A percentile compares a stretch with the other conserved stretches of the same genome.
Conservation (phyloP, 2,888 invertebrate species). For the Matsumyia berberina region DNA sequence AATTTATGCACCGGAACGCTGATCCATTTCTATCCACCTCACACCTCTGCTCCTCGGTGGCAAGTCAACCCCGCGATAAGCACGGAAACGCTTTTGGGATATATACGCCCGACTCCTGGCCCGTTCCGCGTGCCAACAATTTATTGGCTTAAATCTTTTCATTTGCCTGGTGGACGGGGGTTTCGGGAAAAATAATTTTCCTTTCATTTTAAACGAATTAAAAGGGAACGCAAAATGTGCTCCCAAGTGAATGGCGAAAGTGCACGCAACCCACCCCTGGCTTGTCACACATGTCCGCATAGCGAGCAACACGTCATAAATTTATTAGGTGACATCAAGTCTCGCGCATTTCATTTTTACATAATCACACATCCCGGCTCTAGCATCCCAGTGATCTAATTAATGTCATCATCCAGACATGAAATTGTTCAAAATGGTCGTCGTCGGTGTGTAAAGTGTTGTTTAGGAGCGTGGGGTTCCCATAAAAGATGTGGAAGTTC, state of each 20-base stretch:
- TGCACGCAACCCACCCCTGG: not conserved
- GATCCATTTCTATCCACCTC: conserved; percentile 54
- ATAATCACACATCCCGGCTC: conserved; percentile 40
- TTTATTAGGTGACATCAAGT: conserved; percentile 62
- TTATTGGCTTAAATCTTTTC: conserved; percentile 71
- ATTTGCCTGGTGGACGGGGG: conserved; percentile 16
- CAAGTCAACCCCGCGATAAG: conserved; percentile 40
- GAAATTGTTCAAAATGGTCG: conserved; percentile 33
- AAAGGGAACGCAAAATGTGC: conserved; percentile 42
- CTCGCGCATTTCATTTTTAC: conserved; percentile 59
- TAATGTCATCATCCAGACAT: conserved; percentile 60
- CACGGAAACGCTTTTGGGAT: conserved; percentile 35
- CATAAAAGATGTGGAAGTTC: not conserved
- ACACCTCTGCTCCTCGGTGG: conserved; percentile 12
- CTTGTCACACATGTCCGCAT: conserved; percentile 39
- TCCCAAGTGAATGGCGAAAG: not conserved
- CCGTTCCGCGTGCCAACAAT: conserved; percentile 45
- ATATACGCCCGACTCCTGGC: conserved; percentile 19
- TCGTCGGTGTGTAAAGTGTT: not conserved
- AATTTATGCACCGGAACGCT: conserved; percentile 52
- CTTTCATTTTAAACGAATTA: conserved; percentile 67
- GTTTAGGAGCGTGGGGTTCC: conserved; percentile 3
- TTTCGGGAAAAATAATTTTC: conserved; percentile 56
- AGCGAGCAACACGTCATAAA: conserved; percentile 45
- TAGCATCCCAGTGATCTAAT: conserved; percentile 47